Evolutionary conservation across 2,797 vertebrate species (phyloP).

Genomic region (Sternarchorhynchus goeldii): DNA sequence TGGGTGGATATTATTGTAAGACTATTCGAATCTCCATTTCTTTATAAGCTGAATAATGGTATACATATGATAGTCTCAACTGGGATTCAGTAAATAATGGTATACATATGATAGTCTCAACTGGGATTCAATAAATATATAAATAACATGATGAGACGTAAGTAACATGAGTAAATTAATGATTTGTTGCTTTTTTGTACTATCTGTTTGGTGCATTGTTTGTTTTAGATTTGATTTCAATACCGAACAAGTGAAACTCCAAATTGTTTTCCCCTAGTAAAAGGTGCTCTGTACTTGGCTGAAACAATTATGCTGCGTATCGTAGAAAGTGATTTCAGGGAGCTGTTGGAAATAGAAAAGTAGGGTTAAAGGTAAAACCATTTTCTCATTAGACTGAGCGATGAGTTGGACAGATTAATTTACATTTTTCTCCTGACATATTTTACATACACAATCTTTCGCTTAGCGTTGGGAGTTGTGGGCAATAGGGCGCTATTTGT

Average conservation of each 20-base stretch:
- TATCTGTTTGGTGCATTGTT: constrained; percentile 25
- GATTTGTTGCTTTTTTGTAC: constrained; percentile 11
- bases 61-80: constrained; percentile 14
- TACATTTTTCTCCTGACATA: constrained; percentile 80
- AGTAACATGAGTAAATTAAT: constrained; percentile 22
- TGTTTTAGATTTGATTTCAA: constrained; percentile 44
- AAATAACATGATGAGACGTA: background rate
- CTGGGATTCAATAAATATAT: background rate
- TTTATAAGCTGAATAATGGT: constrained; percentile 28
- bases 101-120: constrained; percentile 16
- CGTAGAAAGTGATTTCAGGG: constrained; percentile 68
- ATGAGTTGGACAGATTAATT: constrained; percentile 84
- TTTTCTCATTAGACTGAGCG: constrained; percentile 77
- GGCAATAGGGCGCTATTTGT: constrained; percentile 94
- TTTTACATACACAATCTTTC: constrained; percentile 84
- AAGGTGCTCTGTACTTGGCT: constrained; percentile 49
- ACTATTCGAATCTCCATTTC: constrained; percentile 40
- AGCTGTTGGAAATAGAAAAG: constrained; percentile 68
- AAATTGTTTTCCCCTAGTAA: constrained; percentile 44
- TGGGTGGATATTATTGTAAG: constrained; percentile 53
- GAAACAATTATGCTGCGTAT: constrained; percentile 75
- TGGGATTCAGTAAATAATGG: constrained; percentile 24
- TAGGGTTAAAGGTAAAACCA: constrained; percentile 60
- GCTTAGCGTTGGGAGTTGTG: constrained; percentile 86
- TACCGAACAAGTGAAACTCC: constrained; percentile 17